Evolutionary conservation across 2,888 invertebrate genomes (phyloP).

Genomic region (Stenodera caucasica): DNA sequence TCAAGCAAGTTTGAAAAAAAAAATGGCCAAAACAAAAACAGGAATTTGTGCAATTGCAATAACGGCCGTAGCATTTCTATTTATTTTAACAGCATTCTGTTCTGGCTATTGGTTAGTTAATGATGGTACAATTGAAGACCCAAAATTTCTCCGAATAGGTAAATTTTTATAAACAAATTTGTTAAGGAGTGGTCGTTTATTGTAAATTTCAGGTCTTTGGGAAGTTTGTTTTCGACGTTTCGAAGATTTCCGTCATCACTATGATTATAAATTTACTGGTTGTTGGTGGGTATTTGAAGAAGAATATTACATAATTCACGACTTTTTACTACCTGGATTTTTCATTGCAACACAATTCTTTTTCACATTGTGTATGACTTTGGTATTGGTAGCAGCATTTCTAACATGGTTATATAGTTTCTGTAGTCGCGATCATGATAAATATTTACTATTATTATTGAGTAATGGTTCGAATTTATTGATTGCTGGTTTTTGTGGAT

Average conservation of each 20-base stretch:
- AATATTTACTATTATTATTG: constrained; percentile 72
- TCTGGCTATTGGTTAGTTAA: constrained; percentile 88
- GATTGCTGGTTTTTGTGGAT: constrained; percentile 75
- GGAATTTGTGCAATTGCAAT: constrained; percentile 67
- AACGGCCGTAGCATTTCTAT: constrained; percentile 67
- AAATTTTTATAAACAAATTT: constrained; percentile 45
- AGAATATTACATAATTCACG: constrained; percentile 92
- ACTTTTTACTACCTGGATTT: constrained; percentile 86
- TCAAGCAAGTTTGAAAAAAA: constrained; percentile 17
- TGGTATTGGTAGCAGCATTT: constrained; percentile 74
- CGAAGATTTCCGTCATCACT: constrained; percentile 81
- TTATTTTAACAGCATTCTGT: constrained; percentile 78
- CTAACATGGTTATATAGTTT: constrained; percentile 73
- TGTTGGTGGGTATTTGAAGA: constrained; percentile 99
- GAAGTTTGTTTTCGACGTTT: constrained; percentile 90
- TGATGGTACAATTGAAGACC: constrained; percentile 73
- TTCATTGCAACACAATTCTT: constrained; percentile 93
- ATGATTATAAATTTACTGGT: constrained; percentile 79
- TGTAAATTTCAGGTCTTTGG: constrained; percentile 87
- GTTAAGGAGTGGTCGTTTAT: constrained; percentile 45
- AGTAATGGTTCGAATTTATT: constrained; percentile 74
- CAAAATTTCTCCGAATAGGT: constrained; percentile 83
- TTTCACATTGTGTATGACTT: constrained; percentile 84
- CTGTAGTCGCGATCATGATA: constrained; percentile 75
- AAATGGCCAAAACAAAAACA: constrained; percentile 68